phyloP scores from a whole-genome alignment of 2,888 invertebrate species.

The Cryptocheilus praepositus region DNA sequence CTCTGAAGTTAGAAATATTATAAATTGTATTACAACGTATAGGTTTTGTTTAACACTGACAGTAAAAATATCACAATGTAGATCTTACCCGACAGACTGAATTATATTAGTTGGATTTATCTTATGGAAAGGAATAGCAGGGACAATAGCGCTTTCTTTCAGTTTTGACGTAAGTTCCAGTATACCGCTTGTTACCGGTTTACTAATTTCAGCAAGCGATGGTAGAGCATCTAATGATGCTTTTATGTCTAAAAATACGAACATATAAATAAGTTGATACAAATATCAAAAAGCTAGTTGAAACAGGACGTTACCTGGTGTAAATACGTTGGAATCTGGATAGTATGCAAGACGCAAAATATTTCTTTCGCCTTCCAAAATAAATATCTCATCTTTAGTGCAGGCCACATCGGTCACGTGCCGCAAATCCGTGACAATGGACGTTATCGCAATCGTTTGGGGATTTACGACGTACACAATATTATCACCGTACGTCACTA shows the following conservation, averaged over 20 bases:
- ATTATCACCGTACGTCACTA: slow-evolving; percentile 85
- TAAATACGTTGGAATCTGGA: slow-evolving; percentile 79
- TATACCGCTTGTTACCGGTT: slow-evolving; percentile 67
- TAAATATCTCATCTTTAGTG: slow-evolving; percentile 86
- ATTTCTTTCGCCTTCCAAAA: slow-evolving; percentile 87
- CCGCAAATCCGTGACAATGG: slow-evolving; percentile 66
- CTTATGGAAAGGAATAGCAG: slow-evolving; percentile 70
- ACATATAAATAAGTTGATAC: slow-evolving; percentile 16
- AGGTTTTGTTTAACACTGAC: too few species aligned
- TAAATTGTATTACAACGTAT: too few species aligned
- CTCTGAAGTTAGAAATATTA: slow-evolving; percentile 26
- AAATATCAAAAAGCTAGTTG: slow-evolving; percentile 3
- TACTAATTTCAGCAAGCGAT: slow-evolving; percentile 66
- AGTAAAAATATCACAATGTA: too few species aligned
- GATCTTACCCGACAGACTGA: slow-evolving; percentile 65
- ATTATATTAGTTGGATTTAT: slow-evolving; percentile 67
- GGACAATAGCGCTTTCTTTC: slow-evolving; percentile 70
- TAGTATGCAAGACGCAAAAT: slow-evolving; percentile 85
- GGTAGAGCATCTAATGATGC: slow-evolving; percentile 51
- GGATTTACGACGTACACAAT: slow-evolving; percentile 87
- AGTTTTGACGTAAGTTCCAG: slow-evolving; percentile 71
- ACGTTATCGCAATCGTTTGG: slow-evolving; percentile 72
- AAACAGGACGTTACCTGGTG: slow-evolving; percentile 48
- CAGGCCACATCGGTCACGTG: slow-evolving; percentile 77
- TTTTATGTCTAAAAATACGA: slow-evolving; percentile 40